Evolutionary conservation across 2,888 invertebrate species (phyloP).

Genomic region (Myopa testacea): DNA sequence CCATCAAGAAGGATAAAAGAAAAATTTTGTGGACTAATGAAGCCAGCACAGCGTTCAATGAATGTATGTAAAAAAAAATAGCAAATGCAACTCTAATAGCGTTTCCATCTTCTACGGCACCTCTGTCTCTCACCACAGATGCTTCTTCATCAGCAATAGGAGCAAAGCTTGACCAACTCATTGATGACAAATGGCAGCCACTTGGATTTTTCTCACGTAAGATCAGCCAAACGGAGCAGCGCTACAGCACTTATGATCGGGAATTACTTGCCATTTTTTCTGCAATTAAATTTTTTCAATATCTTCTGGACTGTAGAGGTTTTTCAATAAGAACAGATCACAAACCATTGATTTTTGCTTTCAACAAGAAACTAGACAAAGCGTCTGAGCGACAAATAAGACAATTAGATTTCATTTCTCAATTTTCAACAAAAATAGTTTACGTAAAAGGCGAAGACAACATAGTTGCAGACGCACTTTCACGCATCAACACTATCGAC

Average conservation of each 20-base stretch:
- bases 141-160: slow-evolving; percentile 8
- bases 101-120: background rate
- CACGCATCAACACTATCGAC: slow-evolving; percentile 28
- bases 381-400: slow-evolving; percentile 3
- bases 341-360: background rate
- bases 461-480: slow-evolving; percentile 33
- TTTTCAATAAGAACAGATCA: slow-evolving; percentile 1
- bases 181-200: slow-evolving; percentile 17
- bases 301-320: too few relatives aligned
- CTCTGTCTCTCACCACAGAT: background rate
- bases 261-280: too few relatives aligned
- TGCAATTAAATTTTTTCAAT: too few relatives aligned
- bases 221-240: background rate
- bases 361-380: background rate
- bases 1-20: slow-evolving; percentile 4
- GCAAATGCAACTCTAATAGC: slow-evolving; percentile 9
- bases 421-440: slow-evolving; percentile 31
- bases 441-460: slow-evolving; percentile 31
- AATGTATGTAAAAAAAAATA: background rate
- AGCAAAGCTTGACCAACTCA: slow-evolving; percentile 8
- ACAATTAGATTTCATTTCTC: slow-evolving; percentile 39
- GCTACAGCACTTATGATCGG: slow-evolving; percentile 15
- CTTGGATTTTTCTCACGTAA: slow-evolving; percentile 22
- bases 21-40: slow-evolving; percentile 4
- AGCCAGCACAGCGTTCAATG: background rate